Evolutionary conservation across 2,797 vertebrate species (phyloP).

Genomic region (Malacoctenus gilli): DNA sequence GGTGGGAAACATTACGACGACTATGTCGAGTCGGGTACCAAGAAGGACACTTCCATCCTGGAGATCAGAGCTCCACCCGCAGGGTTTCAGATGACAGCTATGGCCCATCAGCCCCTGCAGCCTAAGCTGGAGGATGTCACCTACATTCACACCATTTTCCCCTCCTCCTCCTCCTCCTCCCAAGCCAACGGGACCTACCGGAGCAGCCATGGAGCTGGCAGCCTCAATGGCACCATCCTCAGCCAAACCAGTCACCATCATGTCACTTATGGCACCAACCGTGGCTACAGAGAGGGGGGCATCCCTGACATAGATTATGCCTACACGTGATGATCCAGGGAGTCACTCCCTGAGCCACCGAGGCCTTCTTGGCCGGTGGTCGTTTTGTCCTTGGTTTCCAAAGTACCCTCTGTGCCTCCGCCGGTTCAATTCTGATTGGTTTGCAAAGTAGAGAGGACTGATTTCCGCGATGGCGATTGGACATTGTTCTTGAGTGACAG

Average conservation of each 20-base stretch:
- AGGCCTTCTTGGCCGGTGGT: slow-evolving; percentile 60
- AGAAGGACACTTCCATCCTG: slow-evolving; percentile 95
- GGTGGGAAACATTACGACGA: slow-evolving; percentile 89
- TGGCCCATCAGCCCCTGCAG: slow-evolving; percentile 85
- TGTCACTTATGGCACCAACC: slow-evolving; percentile 88
- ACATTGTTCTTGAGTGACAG: slow-evolving; percentile 71
- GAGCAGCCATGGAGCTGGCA: slow-evolving; percentile 70
- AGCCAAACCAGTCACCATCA: slow-evolving; percentile 90
- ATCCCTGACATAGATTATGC: slow-evolving; percentile 92
- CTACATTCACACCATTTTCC: slow-evolving; percentile 94
- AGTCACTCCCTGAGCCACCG: slow-evolving; percentile 54
- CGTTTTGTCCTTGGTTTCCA: slow-evolving; percentile 81
- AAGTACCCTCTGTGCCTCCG: slow-evolving; percentile 88
- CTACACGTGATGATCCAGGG: slow-evolving; percentile 87
- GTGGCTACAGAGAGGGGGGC: slow-evolving; percentile 91
- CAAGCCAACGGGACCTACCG: slow-evolving; percentile 79
- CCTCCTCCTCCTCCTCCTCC: slow-evolving; percentile 79
- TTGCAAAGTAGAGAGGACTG: slow-evolving; percentile 76
- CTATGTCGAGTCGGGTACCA: slow-evolving; percentile 93
- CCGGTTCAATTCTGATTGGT: slow-evolving; percentile 80
- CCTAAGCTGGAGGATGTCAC: slow-evolving; percentile 89
- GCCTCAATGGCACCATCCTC: slow-evolving; percentile 88
- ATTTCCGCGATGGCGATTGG: slow-evolving; percentile 67
- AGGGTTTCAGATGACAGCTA: slow-evolving; percentile 91
- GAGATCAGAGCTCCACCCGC: slow-evolving; percentile 88